Evolutionary conservation across 2,888 invertebrate genomes (phyloP), one percentile per base, ranked within the genome.

Genomic region (Gerosis bhagava): DNA sequence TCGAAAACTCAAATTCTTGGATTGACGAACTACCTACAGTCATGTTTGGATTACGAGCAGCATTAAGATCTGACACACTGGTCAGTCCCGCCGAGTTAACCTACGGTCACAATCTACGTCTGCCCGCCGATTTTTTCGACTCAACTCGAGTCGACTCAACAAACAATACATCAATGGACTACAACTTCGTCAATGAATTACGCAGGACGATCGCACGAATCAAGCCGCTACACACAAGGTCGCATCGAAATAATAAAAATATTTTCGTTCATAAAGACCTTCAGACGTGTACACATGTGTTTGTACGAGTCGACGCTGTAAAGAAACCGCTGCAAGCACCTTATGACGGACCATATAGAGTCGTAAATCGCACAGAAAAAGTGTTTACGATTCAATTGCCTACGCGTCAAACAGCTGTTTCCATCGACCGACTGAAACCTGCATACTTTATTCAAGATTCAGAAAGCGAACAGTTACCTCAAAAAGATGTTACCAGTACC

Each of bases 111-210:
- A 26, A 16, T 1, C 16, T 26, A 10, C 15, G 37, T 5, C 11
- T 37, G n/a, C 37, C 37, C 1, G 4, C 25, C 10, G 37, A 37
- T 10, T 37, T 37, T 17, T 32, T 32, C 32, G 17, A 31, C 31
- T 8, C 31, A 5, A 31, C n/a, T n/a, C n/a, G n/a, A n/a, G n/a
- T n/a, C n/a, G n/a, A n/a, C n/a, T n/a, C n/a, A n/a, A n/a, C n/a
- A n/a, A n/a, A n/a, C n/a, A n/a, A n/a, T n/a, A n/a, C n/a, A n/a
- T n/a, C n/a, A 19, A 19, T 19, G 19, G 19, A 19, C 6, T 19
- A 3, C 6, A 6, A 19, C 19, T 19, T 5, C 6, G 19, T 19
- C 6, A 19, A 6, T 19, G 4, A 6, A 19, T 6, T 19, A 19
- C 19, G 19, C 6, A 19, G 4, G 19, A 5, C 19, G 6, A 19